phyloP scores from a whole-genome alignment of 2,797 vertebrate species.

The Rhinatrema bivittatum region DNA sequence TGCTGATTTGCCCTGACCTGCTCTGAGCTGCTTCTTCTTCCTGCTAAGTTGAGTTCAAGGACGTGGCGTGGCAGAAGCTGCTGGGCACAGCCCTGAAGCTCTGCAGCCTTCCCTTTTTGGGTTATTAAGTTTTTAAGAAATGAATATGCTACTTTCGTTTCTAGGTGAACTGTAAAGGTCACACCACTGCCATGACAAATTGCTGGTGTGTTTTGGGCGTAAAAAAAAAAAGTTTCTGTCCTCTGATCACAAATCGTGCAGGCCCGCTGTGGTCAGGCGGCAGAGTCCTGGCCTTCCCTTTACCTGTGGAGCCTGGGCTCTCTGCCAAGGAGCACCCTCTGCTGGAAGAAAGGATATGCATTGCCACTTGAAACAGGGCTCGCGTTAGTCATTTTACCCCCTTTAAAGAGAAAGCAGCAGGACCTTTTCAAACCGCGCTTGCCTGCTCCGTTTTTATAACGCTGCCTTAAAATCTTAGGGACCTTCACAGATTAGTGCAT shows the following conservation, averaged over 20 bases:
- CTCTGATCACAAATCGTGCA: background rate
- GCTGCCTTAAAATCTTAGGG: no score
- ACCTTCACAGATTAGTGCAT: no score
- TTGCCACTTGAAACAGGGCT: constrained; percentile 33
- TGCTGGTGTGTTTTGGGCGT: constrained; percentile 13
- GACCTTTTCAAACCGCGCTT: background rate
- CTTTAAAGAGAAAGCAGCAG: background rate
- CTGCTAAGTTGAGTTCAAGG: constrained; percentile 42
- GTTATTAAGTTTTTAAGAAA: constrained; percentile 38
- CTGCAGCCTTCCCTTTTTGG: constrained; percentile 24
- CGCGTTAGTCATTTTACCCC: constrained; percentile 23
- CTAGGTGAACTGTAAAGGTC: constrained; percentile 26
- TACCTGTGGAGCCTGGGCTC: constrained; percentile 41
- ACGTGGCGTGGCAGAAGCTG: constrained; percentile 36
- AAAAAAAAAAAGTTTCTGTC: constrained; percentile 15
- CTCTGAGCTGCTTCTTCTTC: constrained; percentile 26
- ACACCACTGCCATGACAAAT: constrained; percentile 24
- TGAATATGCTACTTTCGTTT: constrained; percentile 30
- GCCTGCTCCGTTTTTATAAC: no score
- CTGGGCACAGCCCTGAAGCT: constrained; percentile 15
- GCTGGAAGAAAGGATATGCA: constrained; percentile 44
- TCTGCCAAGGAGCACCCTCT: constrained; percentile 40
- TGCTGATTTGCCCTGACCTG: constrained; percentile 38
- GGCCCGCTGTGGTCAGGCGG: background rate
- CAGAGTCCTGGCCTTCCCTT: constrained; percentile 10